Conservation (phyloP, 2,888 invertebrate genomes). For the Tachystola acroxantha region DNA sequence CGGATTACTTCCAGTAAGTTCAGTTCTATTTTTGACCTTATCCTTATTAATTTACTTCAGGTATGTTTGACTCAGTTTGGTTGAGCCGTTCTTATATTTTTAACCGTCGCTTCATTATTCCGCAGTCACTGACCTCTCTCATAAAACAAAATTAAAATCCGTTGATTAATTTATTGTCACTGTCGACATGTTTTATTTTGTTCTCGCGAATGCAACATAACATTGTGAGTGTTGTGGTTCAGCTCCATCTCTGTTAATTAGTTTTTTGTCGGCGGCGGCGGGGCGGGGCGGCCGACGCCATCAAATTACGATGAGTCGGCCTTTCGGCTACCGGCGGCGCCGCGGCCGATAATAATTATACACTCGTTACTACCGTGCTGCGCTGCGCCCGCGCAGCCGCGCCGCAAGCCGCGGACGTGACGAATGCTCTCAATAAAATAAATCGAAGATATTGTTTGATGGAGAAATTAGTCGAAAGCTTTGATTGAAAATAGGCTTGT, state of each 20-base stretch:
- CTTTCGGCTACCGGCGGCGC: constrained; percentile 71
- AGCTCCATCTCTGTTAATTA: constrained; percentile 72
- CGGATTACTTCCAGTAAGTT: too few species aligned
- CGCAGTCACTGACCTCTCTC: constrained; percentile 1
- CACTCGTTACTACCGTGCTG: constrained; percentile 77
- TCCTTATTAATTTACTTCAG: neutral
- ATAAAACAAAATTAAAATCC: constrained; percentile 1
- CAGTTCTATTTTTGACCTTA: too few species aligned
- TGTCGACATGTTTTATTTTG: constrained; percentile 31
- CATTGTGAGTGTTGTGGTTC: constrained; percentile 6
- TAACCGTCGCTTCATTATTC: neutral
- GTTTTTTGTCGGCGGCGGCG: constrained; percentile 67
- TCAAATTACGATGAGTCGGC: constrained; percentile 78
- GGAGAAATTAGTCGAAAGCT: constrained; percentile 30
- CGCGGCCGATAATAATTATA: constrained; percentile 68
- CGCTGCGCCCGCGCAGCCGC: constrained; percentile 34
- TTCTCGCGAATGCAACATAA: constrained; percentile 55
- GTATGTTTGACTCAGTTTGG: too few species aligned
- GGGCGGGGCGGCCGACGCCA: constrained; percentile 71
- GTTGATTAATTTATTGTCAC: constrained; percentile 4
- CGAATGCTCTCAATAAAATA: constrained; percentile 46
- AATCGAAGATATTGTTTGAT: constrained; percentile 53
- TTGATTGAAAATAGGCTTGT: constrained; percentile 3
- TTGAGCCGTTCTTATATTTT: neutral
- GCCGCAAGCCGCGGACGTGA: constrained; percentile 31